Evolutionary conservation across 2,888 invertebrate genomes (phyloP), one percentile per base, ranked within the genome.

Genomic region (Leptopilina drosophilae): DNA sequence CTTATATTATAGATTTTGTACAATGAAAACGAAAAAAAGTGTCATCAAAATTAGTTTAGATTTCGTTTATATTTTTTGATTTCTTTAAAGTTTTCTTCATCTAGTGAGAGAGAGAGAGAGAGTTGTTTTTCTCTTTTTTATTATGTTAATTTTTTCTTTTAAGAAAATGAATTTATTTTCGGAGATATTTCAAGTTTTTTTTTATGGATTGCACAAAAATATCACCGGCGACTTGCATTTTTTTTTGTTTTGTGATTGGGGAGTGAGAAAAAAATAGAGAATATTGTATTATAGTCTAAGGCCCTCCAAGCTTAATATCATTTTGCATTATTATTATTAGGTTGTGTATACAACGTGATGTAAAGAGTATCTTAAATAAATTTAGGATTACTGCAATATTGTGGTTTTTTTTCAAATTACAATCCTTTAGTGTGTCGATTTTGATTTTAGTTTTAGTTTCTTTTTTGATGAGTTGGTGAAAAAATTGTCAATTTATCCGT

Each of bases 361-460:
- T 56, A 56, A 73, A 73, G 33, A 33, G 14, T 73, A 73, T 56
- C 53, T 73, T 73, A 33, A 73, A 73, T 73, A 73, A 73, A 73
- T 8, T 26, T 73, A 73, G 56, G 56, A 56, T 56, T 56, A 73
- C 67, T 46, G 67, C 67, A 67, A 67, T 46, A 33, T 33, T 33
- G 33, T 33, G 11, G 1, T 20, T 20, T 46, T 67, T 67, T 67
- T 42, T 33, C 15, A 15, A 59, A 59, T 59, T 0, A n/a, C 15
- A 15, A 15, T 59, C 15, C 5, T 59, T 5, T 1, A 3, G 42
- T 15, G 15, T 33, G 3, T 33, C 33, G 33, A 42, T 42, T 42
- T 42, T 42, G 42, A 42, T 42, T 42, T 42, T 42, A 42, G 42
- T 42, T 7, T 42, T 42, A 8, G 6, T 42, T 42, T 42, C 42